These are phyloP conservation scores for Darevskia mixta DNA, from an alignment of 2,797 vertebrate genomes.

Conservation along the genomic window DNA sequence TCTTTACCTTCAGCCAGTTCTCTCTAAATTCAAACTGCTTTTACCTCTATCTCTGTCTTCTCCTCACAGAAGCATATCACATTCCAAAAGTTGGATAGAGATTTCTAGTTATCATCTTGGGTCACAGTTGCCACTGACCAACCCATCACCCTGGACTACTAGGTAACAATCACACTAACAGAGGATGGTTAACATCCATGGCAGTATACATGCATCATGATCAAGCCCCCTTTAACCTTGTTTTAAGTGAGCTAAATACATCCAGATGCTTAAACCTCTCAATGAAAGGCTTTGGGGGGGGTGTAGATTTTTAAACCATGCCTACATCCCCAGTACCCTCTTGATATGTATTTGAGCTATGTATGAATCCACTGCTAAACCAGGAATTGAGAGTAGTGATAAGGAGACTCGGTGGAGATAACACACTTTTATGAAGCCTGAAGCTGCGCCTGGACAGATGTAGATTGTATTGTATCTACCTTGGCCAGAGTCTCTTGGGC, in stretches of 20 bases:
- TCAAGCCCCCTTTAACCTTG: background rate
- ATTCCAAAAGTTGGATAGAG: background rate
- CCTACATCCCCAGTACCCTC: background rate
- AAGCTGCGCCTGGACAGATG: background rate
- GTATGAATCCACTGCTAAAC: background rate
- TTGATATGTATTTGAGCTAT: background rate
- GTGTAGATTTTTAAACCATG: background rate
- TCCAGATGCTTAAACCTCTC: background rate
- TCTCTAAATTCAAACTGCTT: background rate
- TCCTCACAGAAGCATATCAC: background rate
- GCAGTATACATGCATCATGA: background rate
- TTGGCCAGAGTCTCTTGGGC: background rate
- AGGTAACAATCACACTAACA: background rate
- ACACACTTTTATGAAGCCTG: background rate
- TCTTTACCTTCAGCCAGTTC: background rate
- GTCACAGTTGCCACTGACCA: background rate
- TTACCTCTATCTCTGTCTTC: background rate
- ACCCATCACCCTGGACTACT: background rate
- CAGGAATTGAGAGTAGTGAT: accelerated
- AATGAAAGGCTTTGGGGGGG: background rate
- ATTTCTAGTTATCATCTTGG: background rate
- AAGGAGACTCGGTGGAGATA: background rate
- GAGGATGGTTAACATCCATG: background rate
- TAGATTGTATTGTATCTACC: background rate
- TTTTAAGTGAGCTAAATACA: background rate